These are phyloP conservation scores for Enchytraeus crypticus DNA, from an alignment of 2,888 invertebrate genomes.

Conservation along the genomic window DNA sequence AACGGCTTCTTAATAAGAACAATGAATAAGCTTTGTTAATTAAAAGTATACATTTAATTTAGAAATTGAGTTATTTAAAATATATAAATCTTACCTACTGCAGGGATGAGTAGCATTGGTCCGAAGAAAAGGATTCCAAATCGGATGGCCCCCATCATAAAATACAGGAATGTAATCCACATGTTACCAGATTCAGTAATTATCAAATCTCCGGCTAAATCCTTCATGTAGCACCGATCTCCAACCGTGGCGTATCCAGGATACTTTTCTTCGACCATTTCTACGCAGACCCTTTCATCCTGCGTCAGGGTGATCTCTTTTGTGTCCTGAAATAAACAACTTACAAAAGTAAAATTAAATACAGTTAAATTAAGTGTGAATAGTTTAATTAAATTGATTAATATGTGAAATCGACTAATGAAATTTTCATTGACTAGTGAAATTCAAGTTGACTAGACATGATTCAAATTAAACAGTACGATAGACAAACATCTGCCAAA, in stretches of 20 bases:
- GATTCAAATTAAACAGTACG: no score
- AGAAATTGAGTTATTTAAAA: no score
- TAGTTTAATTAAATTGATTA: background rate
- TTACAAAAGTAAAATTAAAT: background rate
- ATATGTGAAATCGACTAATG: no score
- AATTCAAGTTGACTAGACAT: background rate
- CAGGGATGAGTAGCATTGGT: constrained; percentile 39
- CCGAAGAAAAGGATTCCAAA: constrained; percentile 39
- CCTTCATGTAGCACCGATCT: constrained; percentile 34
- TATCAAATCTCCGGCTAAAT: constrained; percentile 28
- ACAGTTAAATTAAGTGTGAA: background rate
- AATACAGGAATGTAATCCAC: constrained; percentile 40
- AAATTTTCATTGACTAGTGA: no score
- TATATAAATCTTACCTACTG: constrained; percentile 27
- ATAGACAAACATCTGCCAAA: no score
- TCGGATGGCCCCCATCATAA: constrained; percentile 35
- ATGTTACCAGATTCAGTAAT: constrained; percentile 34
- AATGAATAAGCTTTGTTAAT: no score
- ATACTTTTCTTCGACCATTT: constrained; percentile 29
- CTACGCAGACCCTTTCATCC: constrained; percentile 35
- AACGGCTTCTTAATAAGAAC: no score
- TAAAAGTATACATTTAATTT: no score
- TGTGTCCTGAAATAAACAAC: constrained; percentile 25
- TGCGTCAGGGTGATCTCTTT: constrained; percentile 16
- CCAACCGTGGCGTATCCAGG: constrained; percentile 34